Conservation (phyloP, 2,888 invertebrate genomes). For the Apotomis turbidana region DNA sequence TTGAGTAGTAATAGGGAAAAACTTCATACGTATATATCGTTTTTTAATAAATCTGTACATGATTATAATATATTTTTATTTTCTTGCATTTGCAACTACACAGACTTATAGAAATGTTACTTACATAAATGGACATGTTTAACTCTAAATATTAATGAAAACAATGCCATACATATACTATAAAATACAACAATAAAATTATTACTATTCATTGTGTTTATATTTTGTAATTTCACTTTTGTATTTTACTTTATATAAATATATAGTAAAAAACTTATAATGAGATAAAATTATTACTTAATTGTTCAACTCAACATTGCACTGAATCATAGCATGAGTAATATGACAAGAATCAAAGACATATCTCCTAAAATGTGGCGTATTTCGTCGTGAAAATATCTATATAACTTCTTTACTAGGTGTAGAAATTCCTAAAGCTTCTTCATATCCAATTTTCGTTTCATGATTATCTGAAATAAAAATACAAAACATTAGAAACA, state of each 20-base stretch:
- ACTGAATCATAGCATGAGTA: slow-evolving; percentile 69
- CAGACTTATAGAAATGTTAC: slow-evolving; percentile 69
- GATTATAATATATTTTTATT: slow-evolving; percentile 67
- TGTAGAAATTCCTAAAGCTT: slow-evolving; percentile 95
- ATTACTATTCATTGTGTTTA: slow-evolving; percentile 49
- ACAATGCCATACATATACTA: slow-evolving; percentile 62
- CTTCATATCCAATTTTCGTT: slow-evolving; percentile 91
- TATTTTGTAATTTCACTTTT: too few relatives aligned
- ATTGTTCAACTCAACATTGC: slow-evolving; percentile 78
- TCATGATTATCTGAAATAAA: slow-evolving; percentile 78
- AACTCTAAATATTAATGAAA: slow-evolving; percentile 66
- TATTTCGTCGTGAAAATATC: slow-evolving; percentile 49
- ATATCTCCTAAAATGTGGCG: slow-evolving; percentile 46
- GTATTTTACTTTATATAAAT: slow-evolving; percentile 45
- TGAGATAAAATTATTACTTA: slow-evolving; percentile 61
- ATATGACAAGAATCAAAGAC: slow-evolving; percentile 58
- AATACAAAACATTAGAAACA: not conserved
- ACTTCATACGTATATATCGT: slow-evolving; percentile 47
- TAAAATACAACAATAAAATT: slow-evolving; percentile 55
- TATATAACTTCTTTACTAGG: slow-evolving; percentile 93
- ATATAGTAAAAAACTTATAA: slow-evolving; percentile 52
- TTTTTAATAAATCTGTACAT: slow-evolving; percentile 79
- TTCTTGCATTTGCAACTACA: slow-evolving; percentile 64
- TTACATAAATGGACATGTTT: slow-evolving; percentile 75
- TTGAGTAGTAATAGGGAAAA: slow-evolving; percentile 39